phyloP scores from a whole-genome alignment of 2,888 invertebrate genomes.

The Dimorphilus gyrociliatus region DNA sequence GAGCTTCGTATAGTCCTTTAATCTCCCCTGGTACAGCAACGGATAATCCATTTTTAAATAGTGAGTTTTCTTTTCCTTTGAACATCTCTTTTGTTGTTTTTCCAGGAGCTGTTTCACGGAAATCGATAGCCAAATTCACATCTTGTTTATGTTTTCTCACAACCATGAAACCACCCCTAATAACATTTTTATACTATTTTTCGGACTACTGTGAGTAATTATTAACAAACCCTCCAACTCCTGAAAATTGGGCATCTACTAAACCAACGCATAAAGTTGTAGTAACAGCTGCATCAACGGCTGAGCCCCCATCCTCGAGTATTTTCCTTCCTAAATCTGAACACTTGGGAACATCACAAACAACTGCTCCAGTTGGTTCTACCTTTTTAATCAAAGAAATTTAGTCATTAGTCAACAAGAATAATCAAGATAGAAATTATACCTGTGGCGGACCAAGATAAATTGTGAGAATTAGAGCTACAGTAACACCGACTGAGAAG shows the following conservation, averaged over 20 bases:
- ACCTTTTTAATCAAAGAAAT: constrained; percentile 39
- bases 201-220: background rate
- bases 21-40: constrained; percentile 49
- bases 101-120: constrained; percentile 37
- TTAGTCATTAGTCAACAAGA: constrained; percentile 1
- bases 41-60: constrained; percentile 2
- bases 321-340: constrained; percentile 52
- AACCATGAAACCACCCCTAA: constrained; percentile 55
- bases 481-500: constrained; percentile 51
- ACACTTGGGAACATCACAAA: constrained; percentile 52
- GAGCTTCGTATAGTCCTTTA: constrained; percentile 58
- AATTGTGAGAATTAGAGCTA: constrained; percentile 55
- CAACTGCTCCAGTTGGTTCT: constrained; percentile 57
- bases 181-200: constrained; percentile 1
- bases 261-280: constrained; percentile 58
- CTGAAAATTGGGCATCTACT: constrained; percentile 53
- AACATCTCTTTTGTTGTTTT: constrained; percentile 4
- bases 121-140: constrained; percentile 46
- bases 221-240: constrained; percentile 50
- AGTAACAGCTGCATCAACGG: constrained; percentile 58
- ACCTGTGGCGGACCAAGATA: constrained; percentile 58
- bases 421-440: constrained; percentile 5
- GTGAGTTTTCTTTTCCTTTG: background rate
- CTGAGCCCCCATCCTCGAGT: constrained; percentile 54
- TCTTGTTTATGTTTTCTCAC: constrained; percentile 50